phyloP scores from a whole-genome alignment of 2,888 invertebrate genomes.

The Hypercompe scribonia region DNA sequence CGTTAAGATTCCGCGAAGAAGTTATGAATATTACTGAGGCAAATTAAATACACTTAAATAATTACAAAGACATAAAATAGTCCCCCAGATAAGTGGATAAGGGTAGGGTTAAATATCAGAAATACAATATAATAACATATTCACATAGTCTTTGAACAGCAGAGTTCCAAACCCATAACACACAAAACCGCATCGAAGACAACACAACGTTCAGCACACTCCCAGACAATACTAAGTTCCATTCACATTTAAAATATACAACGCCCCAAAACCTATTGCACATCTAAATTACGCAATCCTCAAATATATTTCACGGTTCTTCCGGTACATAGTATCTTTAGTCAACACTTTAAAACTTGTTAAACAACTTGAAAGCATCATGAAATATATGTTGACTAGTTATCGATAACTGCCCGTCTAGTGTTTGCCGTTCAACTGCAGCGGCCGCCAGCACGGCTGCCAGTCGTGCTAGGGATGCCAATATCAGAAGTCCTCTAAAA shows the following conservation, averaged over 20 bases:
- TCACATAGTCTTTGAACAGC: slow-evolving; percentile 66
- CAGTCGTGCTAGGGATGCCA: slow-evolving; percentile 79
- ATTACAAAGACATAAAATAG: slow-evolving; percentile 55
- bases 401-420: slow-evolving; percentile 26
- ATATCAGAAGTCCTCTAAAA: slow-evolving; percentile 84
- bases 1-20: slow-evolving; percentile 58
- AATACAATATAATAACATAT: slow-evolving; percentile 52
- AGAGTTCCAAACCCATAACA: slow-evolving; percentile 48
- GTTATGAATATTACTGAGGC: slow-evolving; percentile 61
- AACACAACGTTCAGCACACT: slow-evolving; percentile 50
- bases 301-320: slow-evolving; percentile 15
- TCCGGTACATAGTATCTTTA: slow-evolving; percentile 6
- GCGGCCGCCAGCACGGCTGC: slow-evolving; percentile 80
- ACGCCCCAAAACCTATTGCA: slow-evolving; percentile 46
- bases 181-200: slow-evolving; percentile 50
- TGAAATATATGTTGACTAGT: slow-evolving; percentile 19
- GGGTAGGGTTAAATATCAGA: slow-evolving; percentile 47
- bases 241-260: slow-evolving; percentile 21
- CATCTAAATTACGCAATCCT: slow-evolving; percentile 20
- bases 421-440: slow-evolving; percentile 61
- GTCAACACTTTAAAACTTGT: slow-evolving; percentile 8
- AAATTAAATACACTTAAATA: slow-evolving; percentile 62
- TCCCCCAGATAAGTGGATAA: slow-evolving; percentile 55
- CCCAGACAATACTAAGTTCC: slow-evolving; percentile 43
- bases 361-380: slow-evolving; percentile 10